Evolutionary conservation across 2,888 invertebrate genomes (phyloP), one percentile per base, ranked within the genome.

Genomic region (Melanophora roralis): DNA sequence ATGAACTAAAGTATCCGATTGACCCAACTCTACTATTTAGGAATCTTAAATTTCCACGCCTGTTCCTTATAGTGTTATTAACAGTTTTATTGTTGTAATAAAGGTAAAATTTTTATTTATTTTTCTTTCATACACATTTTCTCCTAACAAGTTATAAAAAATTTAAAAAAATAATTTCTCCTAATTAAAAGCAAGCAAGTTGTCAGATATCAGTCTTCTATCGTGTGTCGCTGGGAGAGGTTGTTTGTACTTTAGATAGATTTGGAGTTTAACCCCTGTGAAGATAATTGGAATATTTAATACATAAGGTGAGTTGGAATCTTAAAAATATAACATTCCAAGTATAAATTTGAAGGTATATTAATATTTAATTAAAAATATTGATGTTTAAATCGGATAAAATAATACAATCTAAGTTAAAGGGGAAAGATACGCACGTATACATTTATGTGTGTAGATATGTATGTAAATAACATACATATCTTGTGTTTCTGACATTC

Each of bases 141-240:
- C 71, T 60, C 19, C 19, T 49, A 64, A 53, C 73, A 57, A 64
- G 27, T 69, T 69, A 34, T 69, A 62, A 34, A 55, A 23, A 7
- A 53, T n/a, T 11, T 12, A 45, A 45, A 45, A 16, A 45, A 34
- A 32, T 47, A 57, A 65, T 69, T 78, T 79, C 65, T 75, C 71
- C 65, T 69, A 69, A 69, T 21, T 14, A 55, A 76, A 69, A 69
- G 38, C 43, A 60, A 59, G 74, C 64, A 53, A 80, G 40, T 72
- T 67, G 47, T 27, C 43, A 68, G 47, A n/a, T n/a, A n/a, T 76
- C 72, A 80, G 76, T 80, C 68, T 72, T 73, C 51, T 73, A 36
- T 11, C 51, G 62, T 73, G 68, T n/a, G 36, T 64, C 16, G 43
- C 76, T 73, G 72, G 68, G 76, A 76, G 76, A 73, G 76, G 76